Percentiles rank a stretch among this genome's conserved stretches.
These are phyloP conservation scores for Pachymerium ferrugineum DNA, from an alignment of 2,888 invertebrate genomes.

Conservation along the genomic window DNA sequence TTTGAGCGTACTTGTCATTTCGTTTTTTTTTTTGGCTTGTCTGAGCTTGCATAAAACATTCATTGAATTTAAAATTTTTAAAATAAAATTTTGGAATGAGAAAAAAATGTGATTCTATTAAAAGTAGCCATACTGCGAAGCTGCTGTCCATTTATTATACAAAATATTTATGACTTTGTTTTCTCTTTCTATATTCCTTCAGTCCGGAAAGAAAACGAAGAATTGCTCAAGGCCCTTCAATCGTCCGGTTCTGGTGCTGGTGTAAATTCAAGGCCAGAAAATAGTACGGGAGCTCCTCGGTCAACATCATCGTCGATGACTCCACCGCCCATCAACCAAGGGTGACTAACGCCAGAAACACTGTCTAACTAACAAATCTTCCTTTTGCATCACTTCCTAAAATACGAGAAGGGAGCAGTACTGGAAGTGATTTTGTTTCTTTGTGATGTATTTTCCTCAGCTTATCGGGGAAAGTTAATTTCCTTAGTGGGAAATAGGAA, in stretches of 20 bases:
- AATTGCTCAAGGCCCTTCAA: not conserved
- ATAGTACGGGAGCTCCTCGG: constrained; percentile 2
- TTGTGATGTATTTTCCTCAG: not conserved
- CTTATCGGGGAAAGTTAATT: not conserved
- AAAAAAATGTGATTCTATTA: too few species aligned
- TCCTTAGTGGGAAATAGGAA: constrained; percentile 4
- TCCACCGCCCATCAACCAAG: constrained; percentile 11
- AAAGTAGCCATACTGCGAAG: too few species aligned
- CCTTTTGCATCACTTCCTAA: constrained; percentile 17
- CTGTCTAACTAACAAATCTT: constrained; percentile 13
- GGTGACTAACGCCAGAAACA: not conserved
- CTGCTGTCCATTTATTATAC: not conserved
- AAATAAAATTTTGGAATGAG: not conserved
- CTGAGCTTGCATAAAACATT: too few species aligned
- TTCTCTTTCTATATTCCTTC: not conserved
- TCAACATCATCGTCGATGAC: not conserved
- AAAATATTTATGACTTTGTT: not conserved
- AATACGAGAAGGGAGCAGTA: not conserved
- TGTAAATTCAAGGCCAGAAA: not conserved
- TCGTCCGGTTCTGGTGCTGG: not conserved
- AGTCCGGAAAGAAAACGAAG: constrained; percentile 17
- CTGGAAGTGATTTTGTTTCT: constrained; percentile 16
- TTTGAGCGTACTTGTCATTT: too few species aligned
- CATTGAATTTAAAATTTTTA: too few species aligned
- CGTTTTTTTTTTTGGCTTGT: too few species aligned